Conservation (phyloP, 1,140 invertebrate species). For the Bombus breviceps region DNA sequence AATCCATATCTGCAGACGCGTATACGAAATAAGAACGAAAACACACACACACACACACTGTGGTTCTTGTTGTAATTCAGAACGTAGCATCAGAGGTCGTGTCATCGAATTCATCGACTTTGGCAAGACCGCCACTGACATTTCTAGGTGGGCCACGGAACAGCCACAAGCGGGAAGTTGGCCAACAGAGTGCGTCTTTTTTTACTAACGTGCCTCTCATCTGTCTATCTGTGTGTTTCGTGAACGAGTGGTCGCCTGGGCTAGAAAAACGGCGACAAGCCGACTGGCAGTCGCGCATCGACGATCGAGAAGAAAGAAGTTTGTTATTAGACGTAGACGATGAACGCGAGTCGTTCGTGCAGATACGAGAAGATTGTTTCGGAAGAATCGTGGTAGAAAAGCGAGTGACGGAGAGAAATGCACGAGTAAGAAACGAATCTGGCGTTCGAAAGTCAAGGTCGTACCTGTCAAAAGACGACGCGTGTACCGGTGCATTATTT, state of each 20-base stretch:
- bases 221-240: not conserved
- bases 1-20: no score
- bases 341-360: not conserved
- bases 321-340: not conserved
- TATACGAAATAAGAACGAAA: no score
- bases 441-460: conserved; percentile 64
- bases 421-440: not conserved
- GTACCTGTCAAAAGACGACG: conserved; percentile 60
- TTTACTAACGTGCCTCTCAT: not conserved
- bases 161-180: conserved; percentile 39
- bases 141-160: conserved; percentile 37
- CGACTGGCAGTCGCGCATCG: conserved; percentile 35
- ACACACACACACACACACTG: no score
- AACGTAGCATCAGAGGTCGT: not conserved
- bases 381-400: not conserved
- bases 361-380: not conserved
- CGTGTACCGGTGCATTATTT: conserved; percentile 44
- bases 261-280: conserved; percentile 42
- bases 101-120: conserved; percentile 38
- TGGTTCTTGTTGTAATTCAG: not conserved
- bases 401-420: not conserved
- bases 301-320: not conserved
- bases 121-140: conserved; percentile 48
- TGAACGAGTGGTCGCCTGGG: not conserved
- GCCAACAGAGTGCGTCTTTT: conserved; percentile 47